A percentile compares a stretch with the other conserved stretches of the same genome.
phyloP scores from a whole-genome alignment of 2,888 invertebrate genomes.

The Hoplodrina ambigua region DNA sequence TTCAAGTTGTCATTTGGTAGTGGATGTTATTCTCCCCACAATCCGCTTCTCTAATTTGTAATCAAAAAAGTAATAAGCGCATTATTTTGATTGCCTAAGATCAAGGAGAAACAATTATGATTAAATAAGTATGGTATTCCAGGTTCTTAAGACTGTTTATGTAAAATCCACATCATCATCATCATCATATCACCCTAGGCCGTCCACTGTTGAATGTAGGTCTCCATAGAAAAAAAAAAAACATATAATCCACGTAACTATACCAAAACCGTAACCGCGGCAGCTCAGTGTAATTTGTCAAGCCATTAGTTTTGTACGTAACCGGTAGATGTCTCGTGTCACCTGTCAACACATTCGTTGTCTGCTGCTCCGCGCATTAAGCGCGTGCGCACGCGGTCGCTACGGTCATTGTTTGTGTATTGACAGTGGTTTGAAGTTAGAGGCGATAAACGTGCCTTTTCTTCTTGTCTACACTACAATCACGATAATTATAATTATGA shows the following conservation, averaged over 20 bases:
- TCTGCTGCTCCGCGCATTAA: conserved; percentile 53
- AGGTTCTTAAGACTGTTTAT: not conserved
- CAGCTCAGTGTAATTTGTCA: conserved; percentile 34
- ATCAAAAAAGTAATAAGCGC: too few species aligned
- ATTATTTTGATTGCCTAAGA: too few species aligned
- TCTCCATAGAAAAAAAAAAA: too few species aligned
- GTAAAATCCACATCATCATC: not conserved
- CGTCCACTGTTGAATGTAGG: too few species aligned
- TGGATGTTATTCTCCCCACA: too few species aligned
- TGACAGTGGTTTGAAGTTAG: conserved; percentile 28
- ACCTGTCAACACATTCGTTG: conserved; percentile 66
- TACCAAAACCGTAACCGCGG: conserved; percentile 23
- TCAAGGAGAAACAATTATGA: too few species aligned
- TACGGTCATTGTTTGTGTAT: conserved; percentile 63
- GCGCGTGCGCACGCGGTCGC: conserved; percentile 65
- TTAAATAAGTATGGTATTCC: not conserved
- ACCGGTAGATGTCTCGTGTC: conserved; percentile 49
- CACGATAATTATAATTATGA: not conserved
- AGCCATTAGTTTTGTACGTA: conserved; percentile 43
- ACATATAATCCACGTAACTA: not conserved
- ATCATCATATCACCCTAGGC: too few species aligned
- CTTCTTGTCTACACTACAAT: not conserved
- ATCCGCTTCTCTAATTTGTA: too few species aligned
- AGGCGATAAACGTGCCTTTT: not conserved
- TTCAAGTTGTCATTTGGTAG: too few species aligned